phyloP scores from a whole-genome alignment of 2,888 invertebrate species.

The Chalcosyrphus nemorum region DNA sequence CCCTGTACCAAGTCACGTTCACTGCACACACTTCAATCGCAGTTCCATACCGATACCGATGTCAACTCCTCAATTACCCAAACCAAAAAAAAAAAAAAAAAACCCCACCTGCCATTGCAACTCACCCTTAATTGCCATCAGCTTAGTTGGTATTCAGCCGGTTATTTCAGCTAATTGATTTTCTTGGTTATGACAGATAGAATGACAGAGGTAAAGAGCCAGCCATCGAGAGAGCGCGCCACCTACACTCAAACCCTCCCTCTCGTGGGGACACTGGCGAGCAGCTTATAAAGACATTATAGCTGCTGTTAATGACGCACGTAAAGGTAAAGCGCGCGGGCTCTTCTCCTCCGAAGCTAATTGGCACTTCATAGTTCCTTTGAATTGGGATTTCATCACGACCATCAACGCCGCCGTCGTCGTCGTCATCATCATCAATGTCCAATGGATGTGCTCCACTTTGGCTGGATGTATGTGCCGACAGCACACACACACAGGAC shows the following conservation, averaged over 20 bases:
- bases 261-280: neutral
- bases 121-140: constrained; percentile 26
- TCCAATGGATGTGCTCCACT: constrained; percentile 32
- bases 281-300: constrained; percentile 59
- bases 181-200: constrained; percentile 61
- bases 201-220: constrained; percentile 32
- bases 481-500: neutral
- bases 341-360: constrained; percentile 23
- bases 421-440: constrained; percentile 54
- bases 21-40: constrained; percentile 20
- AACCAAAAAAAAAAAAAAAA: neutral
- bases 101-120: constrained; percentile 15
- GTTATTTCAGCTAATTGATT: constrained; percentile 66
- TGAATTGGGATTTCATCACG: constrained; percentile 43
- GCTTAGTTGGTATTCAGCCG: constrained; percentile 64
- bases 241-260: neutral
- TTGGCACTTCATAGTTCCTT: constrained; percentile 59
- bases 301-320: constrained; percentile 52
- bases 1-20: neutral
- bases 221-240: neutral
- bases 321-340: constrained; percentile 26
- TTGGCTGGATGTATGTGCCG: constrained; percentile 27
- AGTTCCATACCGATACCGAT: neutral
- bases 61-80: constrained; percentile 8
- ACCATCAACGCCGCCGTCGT: constrained; percentile 50